These are phyloP conservation scores for Acanthosoma haemorrhoidale DNA, from an alignment of 2,888 invertebrate genomes.

Conservation along the genomic window DNA sequence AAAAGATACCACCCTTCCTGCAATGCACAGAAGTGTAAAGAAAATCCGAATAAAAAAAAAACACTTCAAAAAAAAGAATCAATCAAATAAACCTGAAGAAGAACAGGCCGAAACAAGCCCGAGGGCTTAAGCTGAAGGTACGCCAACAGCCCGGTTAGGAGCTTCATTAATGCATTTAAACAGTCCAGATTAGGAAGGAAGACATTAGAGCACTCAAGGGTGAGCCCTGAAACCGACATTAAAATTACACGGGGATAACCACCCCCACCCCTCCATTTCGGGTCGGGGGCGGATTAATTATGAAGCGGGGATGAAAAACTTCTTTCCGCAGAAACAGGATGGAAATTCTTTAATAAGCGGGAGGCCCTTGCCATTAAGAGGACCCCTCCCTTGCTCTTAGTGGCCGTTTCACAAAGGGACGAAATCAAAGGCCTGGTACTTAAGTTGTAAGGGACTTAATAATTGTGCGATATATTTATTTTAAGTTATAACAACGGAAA, in stretches of 20 bases:
- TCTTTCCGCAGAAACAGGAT: background rate
- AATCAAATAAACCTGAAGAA: too few species aligned
- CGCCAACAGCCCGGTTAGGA: background rate
- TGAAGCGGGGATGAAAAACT: background rate
- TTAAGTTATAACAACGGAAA: too few species aligned
- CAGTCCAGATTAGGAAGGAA: conserved; percentile 6
- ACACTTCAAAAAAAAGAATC: too few species aligned
- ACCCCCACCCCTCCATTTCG: background rate
- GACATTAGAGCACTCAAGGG: background rate
- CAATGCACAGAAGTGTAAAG: too few species aligned
- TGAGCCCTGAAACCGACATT: background rate
- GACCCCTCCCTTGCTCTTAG: background rate
- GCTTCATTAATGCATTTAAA: conserved; percentile 24
- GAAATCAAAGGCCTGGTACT: too few species aligned
- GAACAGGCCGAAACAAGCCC: too few species aligned
- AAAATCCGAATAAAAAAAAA: too few species aligned
- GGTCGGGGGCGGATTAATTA: conserved; percentile 10
- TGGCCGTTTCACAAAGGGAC: too few species aligned
- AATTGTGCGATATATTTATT: too few species aligned
- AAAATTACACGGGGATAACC: conserved; percentile 15
- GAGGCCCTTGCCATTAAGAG: conserved; percentile 1
- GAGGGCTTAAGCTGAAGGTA: background rate
- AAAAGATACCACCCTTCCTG: too few species aligned
- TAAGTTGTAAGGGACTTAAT: too few species aligned
- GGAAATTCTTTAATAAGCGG: conserved; percentile 18